A percentile compares a stretch with the other conserved stretches of the same genome.
These are phyloP conservation scores for Amitus sp. DNA, from an alignment of 2,888 invertebrate genomes.

Conservation along the genomic window DNA sequence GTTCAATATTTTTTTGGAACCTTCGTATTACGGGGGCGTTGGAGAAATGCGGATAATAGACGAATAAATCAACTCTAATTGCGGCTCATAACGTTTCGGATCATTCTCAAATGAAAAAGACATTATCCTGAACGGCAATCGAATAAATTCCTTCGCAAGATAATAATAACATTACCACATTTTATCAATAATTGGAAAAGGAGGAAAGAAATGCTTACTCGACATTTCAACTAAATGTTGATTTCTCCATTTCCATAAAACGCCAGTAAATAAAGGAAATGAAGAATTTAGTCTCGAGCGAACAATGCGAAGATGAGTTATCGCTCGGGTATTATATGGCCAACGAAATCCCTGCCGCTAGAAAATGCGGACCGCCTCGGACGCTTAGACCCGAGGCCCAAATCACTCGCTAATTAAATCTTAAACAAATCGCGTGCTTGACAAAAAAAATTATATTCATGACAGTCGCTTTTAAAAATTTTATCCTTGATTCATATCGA, in stretches of 20 bases:
- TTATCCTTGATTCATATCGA: no score
- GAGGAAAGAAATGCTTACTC: neutral
- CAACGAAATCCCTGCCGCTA: slow-evolving; percentile 54
- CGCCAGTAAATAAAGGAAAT: neutral
- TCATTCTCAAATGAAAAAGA: no score
- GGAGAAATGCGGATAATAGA: no score
- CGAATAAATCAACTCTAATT: no score
- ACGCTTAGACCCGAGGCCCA: slow-evolving; percentile 42
- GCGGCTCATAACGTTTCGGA: no score
- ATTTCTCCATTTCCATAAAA: slow-evolving; percentile 8
- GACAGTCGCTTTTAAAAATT: no score
- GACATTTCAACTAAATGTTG: neutral
- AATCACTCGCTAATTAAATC: slow-evolving; percentile 55
- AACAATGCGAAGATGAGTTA: no score
- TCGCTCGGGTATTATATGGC: slow-evolving; percentile 46
- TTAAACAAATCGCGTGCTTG: slow-evolving; percentile 40
- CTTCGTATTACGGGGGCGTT: no score
- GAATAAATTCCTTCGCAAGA: neutral
- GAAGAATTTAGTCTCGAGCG: neutral
- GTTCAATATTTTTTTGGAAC: no score
- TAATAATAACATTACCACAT: neutral
- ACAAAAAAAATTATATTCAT: no score
- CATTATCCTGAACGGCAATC: no score
- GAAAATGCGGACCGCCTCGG: slow-evolving; percentile 36
- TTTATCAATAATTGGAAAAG: neutral